Percentiles rank a stretch among this genome's conserved stretches.
phyloP scores from a whole-genome alignment of 2,113 vertebrate species.

The Hemiscyllium ocellatum region DNA sequence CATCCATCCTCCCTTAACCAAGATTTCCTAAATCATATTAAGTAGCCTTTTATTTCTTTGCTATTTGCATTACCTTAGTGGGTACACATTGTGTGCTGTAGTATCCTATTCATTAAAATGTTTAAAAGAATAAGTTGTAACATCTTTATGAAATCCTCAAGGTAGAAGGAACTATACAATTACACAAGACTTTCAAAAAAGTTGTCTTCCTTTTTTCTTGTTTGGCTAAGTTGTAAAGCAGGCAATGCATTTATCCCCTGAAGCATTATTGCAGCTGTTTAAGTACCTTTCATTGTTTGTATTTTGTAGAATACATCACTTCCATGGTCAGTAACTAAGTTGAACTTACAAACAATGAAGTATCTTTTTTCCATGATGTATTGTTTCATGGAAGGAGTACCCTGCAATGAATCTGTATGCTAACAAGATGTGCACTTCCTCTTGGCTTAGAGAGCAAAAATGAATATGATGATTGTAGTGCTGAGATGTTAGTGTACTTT shows the following conservation, averaged over 20 bases:
- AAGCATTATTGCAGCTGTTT: not conserved
- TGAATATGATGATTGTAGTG: not conserved
- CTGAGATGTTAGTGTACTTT: not conserved
- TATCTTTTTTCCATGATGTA: not conserved
- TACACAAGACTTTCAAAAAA: not conserved
- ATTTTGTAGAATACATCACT: not conserved
- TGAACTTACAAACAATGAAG: not conserved
- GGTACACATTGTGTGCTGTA: not conserved
- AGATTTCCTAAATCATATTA: not conserved
- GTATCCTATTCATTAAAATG: not conserved
- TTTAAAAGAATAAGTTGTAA: not conserved
- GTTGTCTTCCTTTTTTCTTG: not conserved
- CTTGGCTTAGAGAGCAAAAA: not conserved
- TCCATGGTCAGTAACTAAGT: not conserved
- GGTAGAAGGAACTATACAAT: not conserved
- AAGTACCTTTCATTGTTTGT: not conserved
- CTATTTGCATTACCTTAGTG: not conserved
- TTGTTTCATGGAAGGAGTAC: not conserved
- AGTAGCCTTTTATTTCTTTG: not conserved
- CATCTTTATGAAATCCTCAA: not conserved
- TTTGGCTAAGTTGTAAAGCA: not conserved
- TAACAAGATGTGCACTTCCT: not conserved
- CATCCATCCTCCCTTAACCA: not conserved
- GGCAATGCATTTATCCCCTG: not conserved
- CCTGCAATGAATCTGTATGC: not conserved